These are phyloP conservation scores for Ips typographus DNA, from an alignment of 1,140 invertebrate genomes.

Conservation along the genomic window DNA sequence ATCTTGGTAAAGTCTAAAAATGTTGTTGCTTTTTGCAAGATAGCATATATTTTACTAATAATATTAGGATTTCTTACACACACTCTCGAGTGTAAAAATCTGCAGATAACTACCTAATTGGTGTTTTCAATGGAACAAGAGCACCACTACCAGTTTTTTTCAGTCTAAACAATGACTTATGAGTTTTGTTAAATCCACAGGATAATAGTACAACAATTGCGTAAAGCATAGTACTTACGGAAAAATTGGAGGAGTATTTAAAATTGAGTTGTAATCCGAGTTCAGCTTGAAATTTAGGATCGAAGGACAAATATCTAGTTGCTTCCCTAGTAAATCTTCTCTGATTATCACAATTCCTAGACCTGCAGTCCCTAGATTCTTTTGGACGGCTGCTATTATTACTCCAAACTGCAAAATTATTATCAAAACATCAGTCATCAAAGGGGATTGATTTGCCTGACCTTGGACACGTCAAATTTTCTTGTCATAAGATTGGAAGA, in stretches of 20 bases:
- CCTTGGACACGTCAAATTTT: constrained; percentile 87
- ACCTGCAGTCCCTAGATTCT: constrained; percentile 94
- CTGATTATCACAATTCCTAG: constrained; percentile 90
- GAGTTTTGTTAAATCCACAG: too few relatives aligned
- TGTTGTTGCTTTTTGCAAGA: too few relatives aligned
- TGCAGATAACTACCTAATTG: too few relatives aligned
- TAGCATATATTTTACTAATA: too few relatives aligned
- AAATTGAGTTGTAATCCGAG: constrained; percentile 83
- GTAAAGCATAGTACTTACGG: constrained; percentile 64
- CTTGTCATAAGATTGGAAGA: constrained; percentile 94
- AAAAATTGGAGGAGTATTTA: constrained; percentile 95
- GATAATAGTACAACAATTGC: too few relatives aligned
- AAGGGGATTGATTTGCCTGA: constrained; percentile 48
- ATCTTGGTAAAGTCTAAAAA: too few relatives aligned
- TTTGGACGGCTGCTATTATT: constrained; percentile 96
- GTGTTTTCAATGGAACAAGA: too few relatives aligned
- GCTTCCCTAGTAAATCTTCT: constrained; percentile 86
- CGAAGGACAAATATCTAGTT: constrained; percentile 75
- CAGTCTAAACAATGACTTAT: too few relatives aligned
- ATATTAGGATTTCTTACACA: too few relatives aligned
- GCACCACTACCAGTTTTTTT: too few relatives aligned
- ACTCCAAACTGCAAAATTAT: constrained; percentile 69
- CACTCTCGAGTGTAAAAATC: too few relatives aligned
- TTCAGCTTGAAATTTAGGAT: constrained; percentile 85
- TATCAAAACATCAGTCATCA: neutral